A percentile compares a stretch with the other conserved stretches of the same genome.
Evolutionary conservation across 1,140 invertebrate genomes (phyloP).

Genomic region (Heliconius eleuchia): DNA sequence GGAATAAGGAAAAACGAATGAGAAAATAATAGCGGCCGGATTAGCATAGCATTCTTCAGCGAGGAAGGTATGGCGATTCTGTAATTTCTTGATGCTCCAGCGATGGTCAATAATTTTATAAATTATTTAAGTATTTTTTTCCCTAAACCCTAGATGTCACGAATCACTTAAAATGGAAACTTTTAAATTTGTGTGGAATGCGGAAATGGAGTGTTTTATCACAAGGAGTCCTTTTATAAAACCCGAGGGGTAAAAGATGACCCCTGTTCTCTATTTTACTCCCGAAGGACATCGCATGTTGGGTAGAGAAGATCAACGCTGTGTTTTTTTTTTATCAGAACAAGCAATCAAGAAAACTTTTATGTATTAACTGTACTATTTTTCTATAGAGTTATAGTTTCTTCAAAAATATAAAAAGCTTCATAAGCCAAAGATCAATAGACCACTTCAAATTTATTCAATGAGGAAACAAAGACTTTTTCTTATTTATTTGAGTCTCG

Average conservation of each 20-base stretch:
- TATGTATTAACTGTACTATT: no score
- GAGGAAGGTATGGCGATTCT: background rate
- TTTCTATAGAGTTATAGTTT: background rate
- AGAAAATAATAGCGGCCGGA: conserved; percentile 59
- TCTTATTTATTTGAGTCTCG: background rate
- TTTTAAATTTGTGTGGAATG: no score
- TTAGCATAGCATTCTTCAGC: conserved; percentile 51
- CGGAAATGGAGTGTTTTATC: no score
- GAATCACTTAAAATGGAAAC: no score
- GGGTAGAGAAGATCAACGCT: no score
- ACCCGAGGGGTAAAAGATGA: no score
- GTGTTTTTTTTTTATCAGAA: no score
- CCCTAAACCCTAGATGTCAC: no score
- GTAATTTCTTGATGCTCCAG: background rate
- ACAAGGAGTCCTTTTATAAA: no score
- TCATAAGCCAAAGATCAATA: background rate
- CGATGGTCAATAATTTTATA: background rate
- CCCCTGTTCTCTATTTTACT: no score
- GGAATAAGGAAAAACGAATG: conserved; percentile 57
- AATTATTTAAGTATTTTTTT: background rate
- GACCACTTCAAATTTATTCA: background rate
- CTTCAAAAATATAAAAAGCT: background rate
- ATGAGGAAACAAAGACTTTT: background rate
- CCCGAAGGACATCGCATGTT: no score
- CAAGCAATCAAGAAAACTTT: no score